phyloP scores from a whole-genome alignment of 2,113 vertebrate genomes.

The Pituophis catenifer region DNA sequence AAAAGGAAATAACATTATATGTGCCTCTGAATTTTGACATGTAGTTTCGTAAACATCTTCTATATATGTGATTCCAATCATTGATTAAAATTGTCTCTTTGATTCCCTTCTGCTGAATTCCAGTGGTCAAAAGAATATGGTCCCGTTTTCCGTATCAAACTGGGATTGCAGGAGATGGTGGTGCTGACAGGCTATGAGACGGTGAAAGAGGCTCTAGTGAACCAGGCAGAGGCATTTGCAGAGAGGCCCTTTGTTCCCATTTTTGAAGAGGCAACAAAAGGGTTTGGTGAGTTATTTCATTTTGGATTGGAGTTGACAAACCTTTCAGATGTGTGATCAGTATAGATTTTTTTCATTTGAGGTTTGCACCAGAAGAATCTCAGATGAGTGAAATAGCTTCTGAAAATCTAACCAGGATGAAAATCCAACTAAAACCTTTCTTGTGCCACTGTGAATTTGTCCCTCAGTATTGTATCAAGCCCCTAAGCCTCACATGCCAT shows the following conservation, averaged over 20 bases:
- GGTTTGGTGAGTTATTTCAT: conserved; percentile 43
- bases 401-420: background rate
- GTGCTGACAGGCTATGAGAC: conserved; percentile 67
- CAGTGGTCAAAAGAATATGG: conserved; percentile 40
- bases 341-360: background rate
- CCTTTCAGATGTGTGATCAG: background rate
- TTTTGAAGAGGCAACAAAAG: conserved; percentile 55
- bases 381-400: background rate
- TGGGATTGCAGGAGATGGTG: conserved; percentile 52
- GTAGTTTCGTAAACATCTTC: background rate
- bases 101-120: background rate
- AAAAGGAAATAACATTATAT: no score
- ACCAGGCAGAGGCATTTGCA: conserved; percentile 62
- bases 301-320: background rate
- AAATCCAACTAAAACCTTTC: background rate
- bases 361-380: background rate
- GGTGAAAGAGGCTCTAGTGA: conserved; percentile 68
- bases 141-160: conserved; percentile 41
- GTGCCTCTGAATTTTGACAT: background rate
- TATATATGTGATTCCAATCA: background rate
- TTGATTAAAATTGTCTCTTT: background rate
- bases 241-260: conserved; percentile 53
- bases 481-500: no score
- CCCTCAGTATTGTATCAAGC: background rate
- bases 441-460: background rate